Percentiles rank a stretch among this genome's conserved stretches.
These are phyloP conservation scores for Amblyopsis hoosieri DNA, from an alignment of 2,797 vertebrate genomes.

Conservation along the genomic window DNA sequence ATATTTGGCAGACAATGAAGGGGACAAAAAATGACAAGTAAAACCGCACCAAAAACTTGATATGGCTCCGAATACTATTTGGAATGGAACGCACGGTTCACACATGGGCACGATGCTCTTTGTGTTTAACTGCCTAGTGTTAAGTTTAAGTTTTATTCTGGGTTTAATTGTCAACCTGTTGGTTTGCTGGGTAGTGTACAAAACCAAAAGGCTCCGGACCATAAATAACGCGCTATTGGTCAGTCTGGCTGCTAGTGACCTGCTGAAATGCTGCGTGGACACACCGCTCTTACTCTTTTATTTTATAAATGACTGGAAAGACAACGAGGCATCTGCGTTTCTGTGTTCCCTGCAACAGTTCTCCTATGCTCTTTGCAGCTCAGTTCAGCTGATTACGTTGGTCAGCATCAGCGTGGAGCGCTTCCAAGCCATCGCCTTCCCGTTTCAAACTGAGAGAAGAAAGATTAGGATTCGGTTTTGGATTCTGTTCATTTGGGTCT, in stretches of 20 bases:
- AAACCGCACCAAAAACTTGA: background rate
- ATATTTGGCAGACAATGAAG: no score
- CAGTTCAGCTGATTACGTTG: constrained; percentile 70
- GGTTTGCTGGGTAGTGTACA: constrained; percentile 63
- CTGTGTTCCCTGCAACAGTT: constrained; percentile 66
- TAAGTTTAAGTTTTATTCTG: constrained; percentile 43
- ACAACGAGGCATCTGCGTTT: constrained; percentile 8
- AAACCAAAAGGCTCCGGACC: constrained; percentile 59
- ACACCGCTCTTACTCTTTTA: constrained; percentile 61
- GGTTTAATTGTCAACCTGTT: constrained; percentile 63
- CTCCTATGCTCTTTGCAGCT: constrained; percentile 68
- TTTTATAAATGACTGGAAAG: constrained; percentile 20
- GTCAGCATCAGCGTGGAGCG: constrained; percentile 70
- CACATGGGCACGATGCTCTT: constrained; percentile 17
- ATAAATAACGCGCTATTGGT: constrained; percentile 63
- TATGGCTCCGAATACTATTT: constrained; percentile 18
- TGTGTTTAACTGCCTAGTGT: constrained; percentile 52
- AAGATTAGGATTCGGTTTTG: constrained; percentile 51
- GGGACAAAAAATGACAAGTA: background rate
- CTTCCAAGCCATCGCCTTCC: constrained; percentile 65
- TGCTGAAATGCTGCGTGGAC: constrained; percentile 65
- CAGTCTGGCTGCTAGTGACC: constrained; percentile 62
- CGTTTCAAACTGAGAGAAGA: constrained; percentile 52
- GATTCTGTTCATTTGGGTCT: constrained; percentile 60
- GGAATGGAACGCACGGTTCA: constrained; percentile 34